phyloP scores from a whole-genome alignment of 2,113 vertebrate species.

The Morone saxatilis region DNA sequence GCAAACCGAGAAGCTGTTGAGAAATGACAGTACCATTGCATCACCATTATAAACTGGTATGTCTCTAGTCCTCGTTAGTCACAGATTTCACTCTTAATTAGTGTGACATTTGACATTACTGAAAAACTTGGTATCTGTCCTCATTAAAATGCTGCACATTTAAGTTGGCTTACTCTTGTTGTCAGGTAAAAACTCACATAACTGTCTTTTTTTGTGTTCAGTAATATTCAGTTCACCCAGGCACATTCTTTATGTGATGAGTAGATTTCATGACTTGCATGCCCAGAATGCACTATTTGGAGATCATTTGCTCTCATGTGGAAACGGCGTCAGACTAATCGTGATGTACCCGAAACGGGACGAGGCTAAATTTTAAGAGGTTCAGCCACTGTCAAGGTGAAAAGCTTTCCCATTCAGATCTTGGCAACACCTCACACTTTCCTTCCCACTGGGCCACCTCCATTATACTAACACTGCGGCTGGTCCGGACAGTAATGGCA shows the following conservation, averaged over 20 bases:
- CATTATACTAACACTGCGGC: conserved; percentile 64
- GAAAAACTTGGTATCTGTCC: conserved; percentile 27
- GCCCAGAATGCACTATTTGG: background rate
- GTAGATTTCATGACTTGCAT: background rate
- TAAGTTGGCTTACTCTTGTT: background rate
- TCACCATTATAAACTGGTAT: conserved; percentile 39
- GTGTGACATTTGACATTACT: conserved; percentile 45
- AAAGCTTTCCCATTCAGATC: conserved; percentile 71
- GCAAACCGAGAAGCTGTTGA: background rate
- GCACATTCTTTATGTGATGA: background rate
- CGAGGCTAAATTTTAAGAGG: conserved; percentile 39
- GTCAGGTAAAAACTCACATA: background rate
- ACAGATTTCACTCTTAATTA: conserved; percentile 59
- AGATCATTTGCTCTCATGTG: conserved; percentile 28
- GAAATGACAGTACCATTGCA: conserved; percentile 27
- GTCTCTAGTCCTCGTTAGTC: conserved; percentile 32
- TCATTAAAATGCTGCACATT: conserved; percentile 52
- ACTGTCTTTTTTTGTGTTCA: background rate
- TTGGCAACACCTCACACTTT: conserved; percentile 69
- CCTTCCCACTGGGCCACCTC: conserved; percentile 61
- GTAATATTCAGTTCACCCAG: background rate
- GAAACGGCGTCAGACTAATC: conserved; percentile 14
- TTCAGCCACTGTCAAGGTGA: conserved; percentile 71
- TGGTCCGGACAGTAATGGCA: conserved; percentile 67
- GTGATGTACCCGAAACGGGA: conserved; percentile 35